Base-by-base conservation (phyloP, 2,113 vertebrate genomes). In the Dasyprocta punctata region DNA sequence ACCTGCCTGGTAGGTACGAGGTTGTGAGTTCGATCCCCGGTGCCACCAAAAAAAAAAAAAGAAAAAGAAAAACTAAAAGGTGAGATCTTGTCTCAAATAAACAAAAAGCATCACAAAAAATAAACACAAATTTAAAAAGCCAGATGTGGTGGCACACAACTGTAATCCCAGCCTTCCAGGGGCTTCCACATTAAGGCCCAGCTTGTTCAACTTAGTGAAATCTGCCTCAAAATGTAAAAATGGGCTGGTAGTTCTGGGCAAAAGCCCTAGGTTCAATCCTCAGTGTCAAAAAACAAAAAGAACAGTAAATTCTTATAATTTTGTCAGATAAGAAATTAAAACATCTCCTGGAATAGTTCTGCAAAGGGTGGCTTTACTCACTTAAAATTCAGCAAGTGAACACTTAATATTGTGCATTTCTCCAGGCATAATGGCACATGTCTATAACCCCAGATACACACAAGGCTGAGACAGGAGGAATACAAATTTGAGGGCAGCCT, bases 351-450 rank as follows among this genome's bases (percentile, higher is more conserved):
- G 58, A 41, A 26, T 36, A 94, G 47, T 41, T 92, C 73, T 63
- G 85, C 12, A 87, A 4, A 85, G 58, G 56, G 14, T 5, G 90
- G 24, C 17, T 54, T 38, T 78, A 65, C 58, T 69, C 69, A 95
- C 63, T 90, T 33, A 88, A 96, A 93, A 89, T 13, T 60, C n/a
- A 92, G 67, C 26, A 92, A 75, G 65, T 54, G 12, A 63, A 85
- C 71, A 87, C 20, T 56, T 60, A 60, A 5, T 61, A 2, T 30
- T 22, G 38, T 82, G 26, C 47, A 49, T 49, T 78, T 49, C 13
- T 52, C 47, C 75, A 52, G 47, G 44, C 2, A 49, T 7, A 26
- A 61, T 36, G 38, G 17, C 8, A 36, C 24, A 47, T 0, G 8
- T 26, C 41, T 65, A 9, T 24, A 38, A 24, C 28, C 9, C 49